Conservation (phyloP, 2,797 vertebrate species). For the Lepilemur septentrionalis region DNA sequence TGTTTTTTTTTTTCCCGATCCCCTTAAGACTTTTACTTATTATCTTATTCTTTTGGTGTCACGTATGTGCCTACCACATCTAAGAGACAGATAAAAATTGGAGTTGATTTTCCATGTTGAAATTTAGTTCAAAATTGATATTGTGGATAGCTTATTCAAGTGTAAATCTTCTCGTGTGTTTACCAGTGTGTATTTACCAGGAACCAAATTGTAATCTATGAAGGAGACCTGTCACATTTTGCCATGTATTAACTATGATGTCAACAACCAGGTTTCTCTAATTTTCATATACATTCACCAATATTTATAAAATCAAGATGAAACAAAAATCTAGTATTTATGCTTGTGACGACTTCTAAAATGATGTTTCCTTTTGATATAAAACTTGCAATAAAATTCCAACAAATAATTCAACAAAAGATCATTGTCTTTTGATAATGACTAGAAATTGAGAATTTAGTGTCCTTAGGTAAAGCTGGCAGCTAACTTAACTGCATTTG, state of each 20-base stretch:
- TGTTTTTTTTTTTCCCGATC: slow-evolving; percentile 36
- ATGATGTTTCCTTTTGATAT: slow-evolving; percentile 24
- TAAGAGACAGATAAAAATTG: slow-evolving; percentile 63
- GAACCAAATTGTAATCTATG: neutral
- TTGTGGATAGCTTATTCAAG: neutral
- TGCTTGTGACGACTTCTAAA: neutral
- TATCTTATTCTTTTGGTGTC: slow-evolving; percentile 28
- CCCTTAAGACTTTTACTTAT: neutral
- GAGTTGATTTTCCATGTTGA: slow-evolving; percentile 70
- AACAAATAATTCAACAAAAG: slow-evolving; percentile 76
- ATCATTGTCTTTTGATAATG: slow-evolving; percentile 77
- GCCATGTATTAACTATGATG: neutral
- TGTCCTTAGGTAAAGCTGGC: slow-evolving; percentile 80
- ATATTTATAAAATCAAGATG: neutral
- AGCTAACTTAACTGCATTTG: slow-evolving; percentile 74
- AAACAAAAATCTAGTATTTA: neutral
- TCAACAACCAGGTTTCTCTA: neutral
- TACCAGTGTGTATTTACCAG: neutral
- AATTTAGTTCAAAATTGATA: slow-evolving; percentile 59
- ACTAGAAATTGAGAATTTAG: slow-evolving; percentile 81
- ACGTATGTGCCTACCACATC: neutral
- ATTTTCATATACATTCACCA: neutral
- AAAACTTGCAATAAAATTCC: slow-evolving; percentile 66
- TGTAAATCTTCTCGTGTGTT: neutral
- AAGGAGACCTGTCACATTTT: neutral